Evolutionary conservation across 35 echinoderm and acorn worm genomes (phyloP).

Genomic region (Diadema setosum): DNA sequence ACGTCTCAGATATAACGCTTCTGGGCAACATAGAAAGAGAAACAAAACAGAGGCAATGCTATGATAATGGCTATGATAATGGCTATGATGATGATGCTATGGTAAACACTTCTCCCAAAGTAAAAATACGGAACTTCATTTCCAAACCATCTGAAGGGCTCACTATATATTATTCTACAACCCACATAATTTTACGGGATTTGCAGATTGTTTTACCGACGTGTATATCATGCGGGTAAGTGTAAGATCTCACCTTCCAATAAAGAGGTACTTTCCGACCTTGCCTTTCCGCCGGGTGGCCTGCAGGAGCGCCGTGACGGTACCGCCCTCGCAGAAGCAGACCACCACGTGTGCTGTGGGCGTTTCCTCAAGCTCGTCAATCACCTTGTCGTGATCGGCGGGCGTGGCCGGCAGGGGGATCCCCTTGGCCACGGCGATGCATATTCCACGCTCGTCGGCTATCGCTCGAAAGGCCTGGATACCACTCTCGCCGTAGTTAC

Average conservation of each 20-base stretch:
- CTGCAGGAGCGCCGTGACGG: slow-evolving; percentile 48
- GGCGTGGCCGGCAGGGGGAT: slow-evolving; percentile 9
- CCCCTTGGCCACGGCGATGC: slow-evolving; percentile 59
- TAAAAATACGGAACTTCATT: no score
- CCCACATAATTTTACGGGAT: no score
- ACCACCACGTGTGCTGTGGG: slow-evolving; percentile 74
- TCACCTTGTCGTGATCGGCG: slow-evolving; percentile 57
- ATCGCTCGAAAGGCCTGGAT: slow-evolving; percentile 76
- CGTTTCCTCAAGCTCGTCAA: slow-evolving; percentile 39
- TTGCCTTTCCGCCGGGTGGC: slow-evolving; percentile 49
- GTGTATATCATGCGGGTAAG: no score
- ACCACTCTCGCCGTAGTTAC: slow-evolving; percentile 91
- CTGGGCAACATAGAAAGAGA: no score
- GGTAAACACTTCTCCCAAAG: no score
- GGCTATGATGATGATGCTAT: no score
- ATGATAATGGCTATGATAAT: no score
- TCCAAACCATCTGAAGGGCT: no score
- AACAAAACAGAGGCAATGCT: no score
- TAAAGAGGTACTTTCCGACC: slow-evolving; percentile 60
- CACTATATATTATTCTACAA: no score
- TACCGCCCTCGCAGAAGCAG: slow-evolving; percentile 89
- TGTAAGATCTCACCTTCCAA: slow-evolving; percentile 93
- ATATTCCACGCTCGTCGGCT: slow-evolving; percentile 55
- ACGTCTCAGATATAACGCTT: no score
- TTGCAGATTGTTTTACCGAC: no score